Evolutionary conservation across 1,140 invertebrate genomes (phyloP), one percentile per base, ranked within the genome.

Genomic region (Drosophila nigromelanica): DNA sequence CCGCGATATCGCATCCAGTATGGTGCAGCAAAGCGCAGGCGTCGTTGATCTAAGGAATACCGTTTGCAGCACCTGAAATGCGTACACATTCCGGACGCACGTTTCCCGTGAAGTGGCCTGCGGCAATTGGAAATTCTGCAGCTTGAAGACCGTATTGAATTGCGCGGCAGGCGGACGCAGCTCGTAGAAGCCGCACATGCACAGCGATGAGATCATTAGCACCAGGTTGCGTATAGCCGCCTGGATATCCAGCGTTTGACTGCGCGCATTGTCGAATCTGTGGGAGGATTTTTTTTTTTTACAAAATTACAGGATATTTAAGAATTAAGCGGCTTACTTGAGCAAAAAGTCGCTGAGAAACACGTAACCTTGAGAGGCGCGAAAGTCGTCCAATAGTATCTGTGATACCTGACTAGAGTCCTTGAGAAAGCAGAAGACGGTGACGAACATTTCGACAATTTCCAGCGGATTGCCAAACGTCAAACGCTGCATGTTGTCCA

Each of bases 381-480:
- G 95, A 93, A 99, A 99, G 93, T 99, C 98, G 92, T 99, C 98
- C 73, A 99, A 92, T 70, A 99, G 93, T 75, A 96, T 95, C 92
- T 98, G 97, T 66, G 98, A 98, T 56, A 98, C 96, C 92, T 98
- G 98, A 93, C 98, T 98, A n/a, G 98, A 99, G 92, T 99, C 98
- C 93, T 99, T 99, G 52, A 99, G 94, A 92, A 99, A 98, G 93
- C 98, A 99, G 93, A 99, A 99, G 33, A 99, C 96, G 11, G 98
- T 98, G 35, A 98, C 97, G 93, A 99, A 98, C 98, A 99, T 99
- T 93, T 99, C 98, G 11, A 99, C 97, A 72, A 99, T 95, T 93
- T 99, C 98, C 80, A 98, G 93, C n/a, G 97, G 97, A 71, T 96
- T 96, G 79, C 99, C 93, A 92, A 98, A 97, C 81, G 95, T 95